These are phyloP conservation scores for Eubasilissa regina DNA, from an alignment of 1,140 invertebrate species.

Conservation along the genomic window DNA sequence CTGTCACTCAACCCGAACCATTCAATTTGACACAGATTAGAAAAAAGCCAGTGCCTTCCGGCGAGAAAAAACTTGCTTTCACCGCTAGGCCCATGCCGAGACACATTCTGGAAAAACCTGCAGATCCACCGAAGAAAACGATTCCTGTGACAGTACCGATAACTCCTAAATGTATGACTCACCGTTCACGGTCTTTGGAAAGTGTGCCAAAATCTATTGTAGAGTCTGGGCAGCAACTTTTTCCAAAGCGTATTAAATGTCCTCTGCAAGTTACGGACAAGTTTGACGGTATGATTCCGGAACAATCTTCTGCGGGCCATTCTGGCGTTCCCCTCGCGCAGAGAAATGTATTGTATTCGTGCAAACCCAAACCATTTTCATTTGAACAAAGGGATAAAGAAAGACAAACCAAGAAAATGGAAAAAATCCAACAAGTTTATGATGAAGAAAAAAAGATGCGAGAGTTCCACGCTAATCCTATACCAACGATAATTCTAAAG, in stretches of 20 bases:
- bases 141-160: constrained; percentile 50
- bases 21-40: constrained; percentile 62
- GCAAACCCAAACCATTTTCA: constrained; percentile 69
- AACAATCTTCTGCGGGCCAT: constrained; percentile 60
- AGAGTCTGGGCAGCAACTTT: background rate
- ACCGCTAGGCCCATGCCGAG: constrained; percentile 52
- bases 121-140: constrained; percentile 38
- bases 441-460: constrained; percentile 66
- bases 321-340: constrained; percentile 65
- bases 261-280: constrained; percentile 23
- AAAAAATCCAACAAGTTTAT: constrained; percentile 71
- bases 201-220: constrained; percentile 45
- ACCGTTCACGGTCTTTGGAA: constrained; percentile 53
- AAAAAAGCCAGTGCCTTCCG: constrained; percentile 50
- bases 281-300: constrained; percentile 51
- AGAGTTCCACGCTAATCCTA: constrained; percentile 72
- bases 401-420: constrained; percentile 68
- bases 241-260: constrained; percentile 30
- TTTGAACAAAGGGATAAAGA: constrained; percentile 73
- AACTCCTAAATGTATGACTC: constrained; percentile 48
- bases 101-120: constrained; percentile 48
- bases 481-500: constrained; percentile 64
- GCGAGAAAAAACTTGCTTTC: constrained; percentile 51
- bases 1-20: constrained; percentile 62
- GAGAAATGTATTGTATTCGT: constrained; percentile 59